These are phyloP conservation scores for Dicyrtomina minuta DNA, from an alignment of 2,888 invertebrate genomes.

Conservation along the genomic window DNA sequence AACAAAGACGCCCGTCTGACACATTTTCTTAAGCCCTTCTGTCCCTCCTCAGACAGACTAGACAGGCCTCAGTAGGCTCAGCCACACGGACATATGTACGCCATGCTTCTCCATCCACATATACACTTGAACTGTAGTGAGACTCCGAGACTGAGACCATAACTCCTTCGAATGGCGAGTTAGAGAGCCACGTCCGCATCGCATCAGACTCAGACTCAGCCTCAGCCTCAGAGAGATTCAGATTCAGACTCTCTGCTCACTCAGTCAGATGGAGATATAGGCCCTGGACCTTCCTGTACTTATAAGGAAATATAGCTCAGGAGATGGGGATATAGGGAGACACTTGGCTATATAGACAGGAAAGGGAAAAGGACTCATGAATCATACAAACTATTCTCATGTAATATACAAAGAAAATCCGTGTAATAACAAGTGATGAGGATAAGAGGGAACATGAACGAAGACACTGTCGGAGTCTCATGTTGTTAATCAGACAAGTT, in stretches of 20 bases:
- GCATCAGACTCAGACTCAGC: too few relatives aligned
- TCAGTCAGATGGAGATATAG: too few relatives aligned
- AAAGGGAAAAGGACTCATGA: neutral
- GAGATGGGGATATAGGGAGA: neutral
- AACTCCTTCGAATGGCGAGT: too few relatives aligned
- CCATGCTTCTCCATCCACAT: neutral
- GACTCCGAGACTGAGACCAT: too few relatives aligned
- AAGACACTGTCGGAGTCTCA: slow-evolving; percentile 19
- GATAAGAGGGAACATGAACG: neutral
- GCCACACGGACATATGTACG: neutral
- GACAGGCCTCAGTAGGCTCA: neutral
- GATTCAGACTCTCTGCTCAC: too few relatives aligned
- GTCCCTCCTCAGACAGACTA: slow-evolving; percentile 22
- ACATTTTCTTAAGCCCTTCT: slow-evolving; percentile 37
- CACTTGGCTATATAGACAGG: neutral
- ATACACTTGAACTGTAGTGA: too few relatives aligned
- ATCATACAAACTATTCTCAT: neutral
- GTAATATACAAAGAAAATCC: neutral
- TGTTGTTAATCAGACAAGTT: slow-evolving; percentile 33
- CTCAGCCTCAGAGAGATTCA: too few relatives aligned
- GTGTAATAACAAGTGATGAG: slow-evolving; percentile 4
- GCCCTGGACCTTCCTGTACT: too few relatives aligned
- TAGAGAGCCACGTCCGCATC: too few relatives aligned
- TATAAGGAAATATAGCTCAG: too few relatives aligned
- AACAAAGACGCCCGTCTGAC: slow-evolving; percentile 42